Evolutionary conservation across 2,113 vertebrate genomes (phyloP), one percentile per base, ranked within the genome.

Genomic region (Talpa occidentalis): DNA sequence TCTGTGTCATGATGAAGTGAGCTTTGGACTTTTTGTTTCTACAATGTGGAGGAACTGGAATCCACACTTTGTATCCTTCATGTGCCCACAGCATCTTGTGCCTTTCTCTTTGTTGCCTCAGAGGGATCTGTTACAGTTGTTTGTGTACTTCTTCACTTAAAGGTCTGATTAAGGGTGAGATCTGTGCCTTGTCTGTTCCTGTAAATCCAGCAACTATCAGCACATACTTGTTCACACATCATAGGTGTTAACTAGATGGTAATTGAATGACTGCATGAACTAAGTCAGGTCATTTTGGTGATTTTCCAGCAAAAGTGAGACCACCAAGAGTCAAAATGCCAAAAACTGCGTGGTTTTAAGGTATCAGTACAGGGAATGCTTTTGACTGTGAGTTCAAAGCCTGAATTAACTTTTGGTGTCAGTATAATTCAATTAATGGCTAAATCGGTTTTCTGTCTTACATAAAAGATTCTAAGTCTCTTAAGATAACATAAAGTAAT

Each of bases 221-320:
- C 9, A 35, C 14, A 35, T 44, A 66, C 28, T 78, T 95, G 67
- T 80, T 52, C 67, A 69, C 42, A 90, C 30, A 37, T 37, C 35
- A 17, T 59, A 66, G 44, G 30, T 72, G 5, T 81, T 69, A 81
- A 81, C 30, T 67, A 87, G 91, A 76, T 24, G 8, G 47, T 88
- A 82, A 64, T 42, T 69, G 59, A 92, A 40, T 49, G 66, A 37
- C 17, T 32, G 52, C 15, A 26, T 16, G 15, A 24, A 89, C 30
- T 52, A 81, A 22, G 83, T 83, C 10, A 70, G 44, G 74, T 47
- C 30, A 19, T 79, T 86, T 69, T 62, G 54, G 40, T 72, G 49
- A 67, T 87, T 93, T 92, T 94, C 70, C n/a, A 73, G 79, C 37
- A 91, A 91, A 89, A 94, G 40, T 35, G 54, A 96, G 59, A 80